phyloP scores from a whole-genome alignment of 2,113 vertebrate genomes.

The Oryctolagus cuniculus region mOryCun1.1 NC_091444.1:27099001-27099500 shows the following conservation, averaged over 20 bases:
- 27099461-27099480: no score
- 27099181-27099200: not conserved
- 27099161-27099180: not conserved
- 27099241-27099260: no score
- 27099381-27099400: not conserved
- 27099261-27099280: not conserved
- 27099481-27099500: no score
- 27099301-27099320: not conserved
- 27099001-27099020: not conserved
- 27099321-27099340: not conserved
- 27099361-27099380: not conserved
- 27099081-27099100: not conserved
- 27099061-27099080: not conserved
- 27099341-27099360: not conserved
- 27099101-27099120: not conserved
- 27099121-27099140: not conserved
- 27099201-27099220: conserved; percentile 15
- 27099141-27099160: not conserved
- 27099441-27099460: fast-evolving
- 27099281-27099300: not conserved
- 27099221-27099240: not conserved
- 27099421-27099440: not conserved
- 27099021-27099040: not conserved
- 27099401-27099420: not conserved
- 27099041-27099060: not conserved